Conservation (phyloP, 2,888 invertebrate species). For the Caenorhabditis angaria region DNA sequence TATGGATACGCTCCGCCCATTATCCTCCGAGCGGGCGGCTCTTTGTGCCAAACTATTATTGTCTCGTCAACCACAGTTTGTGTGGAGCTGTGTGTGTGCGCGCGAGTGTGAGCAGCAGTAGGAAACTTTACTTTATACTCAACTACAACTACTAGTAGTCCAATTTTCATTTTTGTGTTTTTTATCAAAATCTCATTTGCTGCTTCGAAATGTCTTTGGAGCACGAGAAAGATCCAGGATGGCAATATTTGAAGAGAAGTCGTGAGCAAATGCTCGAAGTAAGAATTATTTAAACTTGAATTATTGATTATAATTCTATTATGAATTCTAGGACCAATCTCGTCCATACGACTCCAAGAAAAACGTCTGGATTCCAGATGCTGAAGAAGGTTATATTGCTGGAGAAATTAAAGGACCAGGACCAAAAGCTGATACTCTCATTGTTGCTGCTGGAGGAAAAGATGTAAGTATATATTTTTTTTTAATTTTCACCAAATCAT, state of each 20-base stretch:
- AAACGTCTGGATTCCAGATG: slow-evolving; percentile 97
- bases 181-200: no score
- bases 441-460: slow-evolving; percentile 83
- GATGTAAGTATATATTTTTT: slow-evolving; percentile 75
- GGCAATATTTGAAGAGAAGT: slow-evolving; percentile 69
- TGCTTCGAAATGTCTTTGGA: slow-evolving; percentile 47
- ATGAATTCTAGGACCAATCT: slow-evolving; percentile 83
- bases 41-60: slow-evolving; percentile 5
- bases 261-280: slow-evolving; percentile 68
- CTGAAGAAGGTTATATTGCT: slow-evolving; percentile 94
- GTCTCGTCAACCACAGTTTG: slow-evolving; percentile 8
- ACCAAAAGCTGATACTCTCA: slow-evolving; percentile 91
- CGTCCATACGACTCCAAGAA: slow-evolving; percentile 99
- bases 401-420: slow-evolving; percentile 93
- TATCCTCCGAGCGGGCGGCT: slow-evolving; percentile 1
- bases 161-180: not conserved
- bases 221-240: slow-evolving; percentile 71
- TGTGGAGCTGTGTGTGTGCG: slow-evolving; percentile 39
- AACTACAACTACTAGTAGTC: not conserved
- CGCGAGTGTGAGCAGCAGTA: slow-evolving; percentile 11
- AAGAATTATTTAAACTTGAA: slow-evolving; percentile 11
- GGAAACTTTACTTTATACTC: not conserved
- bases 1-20: not conserved
- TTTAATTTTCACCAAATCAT: not conserved
- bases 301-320: not conserved